phyloP scores from a whole-genome alignment of 2,888 invertebrate genomes.

The Dynastes hyllus region DNA sequence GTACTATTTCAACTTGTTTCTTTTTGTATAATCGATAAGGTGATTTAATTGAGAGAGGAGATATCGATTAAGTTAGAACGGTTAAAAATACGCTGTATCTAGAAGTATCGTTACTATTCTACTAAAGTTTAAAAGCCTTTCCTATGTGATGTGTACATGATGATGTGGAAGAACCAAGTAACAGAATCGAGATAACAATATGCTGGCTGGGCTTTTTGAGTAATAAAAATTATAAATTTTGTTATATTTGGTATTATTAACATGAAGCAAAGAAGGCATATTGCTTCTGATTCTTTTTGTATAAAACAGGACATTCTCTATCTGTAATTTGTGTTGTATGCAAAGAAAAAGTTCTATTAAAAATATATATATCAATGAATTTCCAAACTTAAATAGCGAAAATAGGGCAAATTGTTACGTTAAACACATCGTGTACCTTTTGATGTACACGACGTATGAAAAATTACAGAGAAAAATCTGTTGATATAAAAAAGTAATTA shows the following conservation, averaged over 20 bases:
- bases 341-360: too few relatives aligned
- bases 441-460: too few relatives aligned
- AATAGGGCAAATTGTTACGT: background rate
- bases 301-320: constrained; percentile 21
- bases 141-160: constrained; percentile 26
- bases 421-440: too few relatives aligned
- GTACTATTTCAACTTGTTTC: background rate
- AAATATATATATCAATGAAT: too few relatives aligned
- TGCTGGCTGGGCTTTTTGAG: background rate
- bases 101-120: constrained; percentile 32
- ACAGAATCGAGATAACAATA: constrained; percentile 32
- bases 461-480: too few relatives aligned
- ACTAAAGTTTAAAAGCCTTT: constrained; percentile 24
- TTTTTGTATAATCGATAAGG: constrained; percentile 5
- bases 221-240: too few relatives aligned
- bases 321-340: background rate
- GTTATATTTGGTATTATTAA: too few relatives aligned
- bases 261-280: background rate
- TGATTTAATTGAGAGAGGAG: background rate
- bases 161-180: constrained; percentile 22
- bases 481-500: too few relatives aligned
- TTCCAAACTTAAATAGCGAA: background rate
- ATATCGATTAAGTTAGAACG: background rate
- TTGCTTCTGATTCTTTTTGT: constrained; percentile 21
- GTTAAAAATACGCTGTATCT: constrained; percentile 7